Evolutionary conservation across 2,113 vertebrate species (phyloP).

Genomic region (Synchiropus splendidus): DNA sequence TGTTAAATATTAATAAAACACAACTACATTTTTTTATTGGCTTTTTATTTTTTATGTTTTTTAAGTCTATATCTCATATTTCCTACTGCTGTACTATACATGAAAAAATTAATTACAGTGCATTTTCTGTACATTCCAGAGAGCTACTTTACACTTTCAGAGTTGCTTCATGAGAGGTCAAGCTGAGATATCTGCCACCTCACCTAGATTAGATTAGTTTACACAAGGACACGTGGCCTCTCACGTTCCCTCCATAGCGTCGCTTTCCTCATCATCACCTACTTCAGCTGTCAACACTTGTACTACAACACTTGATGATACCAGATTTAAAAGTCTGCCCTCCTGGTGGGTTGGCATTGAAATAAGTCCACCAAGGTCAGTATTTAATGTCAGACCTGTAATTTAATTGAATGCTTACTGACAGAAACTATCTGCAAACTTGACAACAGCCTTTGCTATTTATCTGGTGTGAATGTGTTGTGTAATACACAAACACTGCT

Average conservation of each 20-base stretch:
- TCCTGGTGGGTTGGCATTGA: constrained; percentile 17
- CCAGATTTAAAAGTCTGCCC: constrained; percentile 20
- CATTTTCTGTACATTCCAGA: too few relatives aligned
- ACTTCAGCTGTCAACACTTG: constrained; percentile 18
- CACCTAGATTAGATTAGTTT: constrained; percentile 26
- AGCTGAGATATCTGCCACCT: constrained; percentile 39
- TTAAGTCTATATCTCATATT: too few relatives aligned
- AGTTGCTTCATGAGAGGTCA: constrained; percentile 17
- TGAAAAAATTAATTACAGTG: too few relatives aligned
- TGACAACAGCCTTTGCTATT: neutral
- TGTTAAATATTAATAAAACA: too few relatives aligned
- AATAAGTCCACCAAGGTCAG: constrained; percentile 34
- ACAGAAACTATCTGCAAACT: neutral
- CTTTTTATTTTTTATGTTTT: too few relatives aligned
- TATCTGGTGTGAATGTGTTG: neutral
- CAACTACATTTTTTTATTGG: too few relatives aligned
- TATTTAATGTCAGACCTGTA: neutral
- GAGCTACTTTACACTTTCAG: constrained; percentile 9
- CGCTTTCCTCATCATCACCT: constrained; percentile 25
- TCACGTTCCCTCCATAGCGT: constrained; percentile 9
- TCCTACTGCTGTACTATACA: too few relatives aligned
- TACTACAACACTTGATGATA: constrained; percentile 17
- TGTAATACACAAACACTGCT: too few relatives aligned
- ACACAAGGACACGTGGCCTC: constrained; percentile 5
- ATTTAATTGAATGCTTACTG: neutral